These are phyloP conservation scores for Sebastes nivosus DNA, from an alignment of 2,797 vertebrate species.

Conservation along the genomic window DNA sequence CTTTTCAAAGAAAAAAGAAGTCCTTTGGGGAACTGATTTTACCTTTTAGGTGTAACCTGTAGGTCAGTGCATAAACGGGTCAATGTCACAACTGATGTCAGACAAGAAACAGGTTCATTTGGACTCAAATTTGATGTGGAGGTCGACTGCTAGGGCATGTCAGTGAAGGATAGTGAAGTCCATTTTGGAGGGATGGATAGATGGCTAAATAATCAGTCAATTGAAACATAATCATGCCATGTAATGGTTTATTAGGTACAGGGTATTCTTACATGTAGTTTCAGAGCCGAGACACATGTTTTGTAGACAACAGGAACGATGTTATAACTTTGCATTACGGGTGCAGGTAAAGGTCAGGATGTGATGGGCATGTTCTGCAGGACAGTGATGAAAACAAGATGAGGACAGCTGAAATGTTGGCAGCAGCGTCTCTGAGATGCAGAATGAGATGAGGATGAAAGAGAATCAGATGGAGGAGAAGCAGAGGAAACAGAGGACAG, in stretches of 20 bases:
- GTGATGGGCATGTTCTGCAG: constrained; percentile 2
- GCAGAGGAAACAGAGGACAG: constrained; percentile 35
- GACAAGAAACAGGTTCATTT: constrained; percentile 18
- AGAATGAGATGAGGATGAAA: constrained; percentile 20
- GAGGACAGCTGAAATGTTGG: constrained; percentile 27
- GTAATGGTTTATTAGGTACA: background rate
- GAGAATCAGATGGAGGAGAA: constrained; percentile 12
- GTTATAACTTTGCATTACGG: constrained; percentile 17
- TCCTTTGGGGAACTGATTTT: background rate
- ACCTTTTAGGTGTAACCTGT: constrained; percentile 16
- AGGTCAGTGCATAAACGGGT: constrained; percentile 6
- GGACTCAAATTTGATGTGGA: background rate
- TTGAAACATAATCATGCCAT: background rate
- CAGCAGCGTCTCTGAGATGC: constrained; percentile 9
- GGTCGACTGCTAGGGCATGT: background rate
- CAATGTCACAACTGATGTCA: constrained; percentile 7
- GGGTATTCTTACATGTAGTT: background rate
- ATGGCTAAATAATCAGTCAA: background rate
- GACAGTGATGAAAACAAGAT: constrained; percentile 33
- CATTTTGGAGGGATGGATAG: background rate
- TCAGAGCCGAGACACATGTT: background rate
- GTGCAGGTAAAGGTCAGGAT: constrained; percentile 40
- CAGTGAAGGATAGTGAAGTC: background rate
- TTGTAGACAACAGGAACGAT: background rate
- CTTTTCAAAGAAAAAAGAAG: background rate